A percentile compares a stretch with the other conserved stretches of the same genome.
Conservation (phyloP, 2,113 vertebrate species). For the Ailurus styani region DNA sequence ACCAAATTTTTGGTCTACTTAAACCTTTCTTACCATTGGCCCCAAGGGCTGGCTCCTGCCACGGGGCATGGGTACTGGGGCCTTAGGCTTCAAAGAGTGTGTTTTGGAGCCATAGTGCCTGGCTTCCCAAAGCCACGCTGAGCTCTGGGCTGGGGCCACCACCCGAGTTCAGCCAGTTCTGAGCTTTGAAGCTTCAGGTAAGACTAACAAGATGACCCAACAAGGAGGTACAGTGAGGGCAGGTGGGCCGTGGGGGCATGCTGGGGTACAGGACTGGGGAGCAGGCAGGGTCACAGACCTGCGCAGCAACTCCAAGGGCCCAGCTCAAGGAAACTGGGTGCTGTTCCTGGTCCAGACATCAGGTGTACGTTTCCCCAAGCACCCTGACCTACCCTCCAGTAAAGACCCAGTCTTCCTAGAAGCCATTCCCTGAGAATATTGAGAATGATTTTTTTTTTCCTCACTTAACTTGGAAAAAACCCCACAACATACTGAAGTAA, state of each 20-base stretch:
- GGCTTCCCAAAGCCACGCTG: background rate
- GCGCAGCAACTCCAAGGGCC: background rate
- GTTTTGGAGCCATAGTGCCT: background rate
- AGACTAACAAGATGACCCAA: background rate
- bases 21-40: background rate
- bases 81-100: background rate
- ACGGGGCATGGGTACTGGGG: rapidly evolving
- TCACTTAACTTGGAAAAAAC: background rate
- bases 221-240: background rate
- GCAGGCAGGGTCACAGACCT: background rate
- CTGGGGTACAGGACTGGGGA: background rate
- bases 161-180: background rate
- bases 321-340: background rate
- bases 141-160: background rate
- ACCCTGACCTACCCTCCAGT: background rate
- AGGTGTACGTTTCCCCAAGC: background rate
- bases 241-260: background rate
- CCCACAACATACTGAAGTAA: background rate
- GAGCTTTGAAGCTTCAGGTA: background rate
- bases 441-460: background rate
- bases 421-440: background rate
- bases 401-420: background rate
- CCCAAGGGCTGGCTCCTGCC: background rate
- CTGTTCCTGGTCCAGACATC: background rate
- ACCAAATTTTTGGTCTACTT: background rate